Evolutionary conservation across 2,888 invertebrate species (phyloP), one percentile per base, ranked within the genome.

Genomic region (Epinotia nisella): DNA sequence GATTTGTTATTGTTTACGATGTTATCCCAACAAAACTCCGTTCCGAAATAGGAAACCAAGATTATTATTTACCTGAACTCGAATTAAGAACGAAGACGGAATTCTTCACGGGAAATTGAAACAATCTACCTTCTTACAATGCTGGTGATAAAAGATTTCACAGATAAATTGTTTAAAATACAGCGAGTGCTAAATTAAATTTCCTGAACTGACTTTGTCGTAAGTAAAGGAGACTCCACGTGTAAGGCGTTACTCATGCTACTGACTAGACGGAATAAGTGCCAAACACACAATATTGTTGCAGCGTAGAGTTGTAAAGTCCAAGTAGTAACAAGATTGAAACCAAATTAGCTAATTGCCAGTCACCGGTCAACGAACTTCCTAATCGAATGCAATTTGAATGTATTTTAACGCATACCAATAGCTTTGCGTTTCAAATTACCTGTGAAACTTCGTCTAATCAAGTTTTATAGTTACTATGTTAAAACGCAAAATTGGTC

Each of bases 381-480:
- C 60, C 75, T 86, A 86, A 89, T 90, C 85, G 84, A 87, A 87
- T 82, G 76, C 79, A 81, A 82, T 79, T 83, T 75, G 73, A 81
- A 82, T 81, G 75, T 74, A 81, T 81, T 81, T 83, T 81, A 78
- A 80, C 78, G 82, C 78, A 78, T 78, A 74, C 74, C 76, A 78
- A 80, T 78, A 78, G 76, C 74, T 80, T 84, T 80, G 77, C 81
- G 83, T 82, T 81, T 78, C 75, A 80, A 87, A 84, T 85, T 78
- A 81, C 75, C 73, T 78, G 79, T 79, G 74, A 81, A 84, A 80
- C 82, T 77, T 81, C 69, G 49, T 7, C 49, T 5, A 77, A 73
- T 73, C 74, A 78, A 77, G 81, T 85, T 83, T 78, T 76, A 75
- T 65, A 71, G 39, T 29, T 0, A 70, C 59, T 41, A 15, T 71